Percentiles rank a stretch among this genome's conserved stretches.
phyloP scores from a whole-genome alignment of 2,113 vertebrate genomes.

The Oreochromis tanganicae region DNA sequence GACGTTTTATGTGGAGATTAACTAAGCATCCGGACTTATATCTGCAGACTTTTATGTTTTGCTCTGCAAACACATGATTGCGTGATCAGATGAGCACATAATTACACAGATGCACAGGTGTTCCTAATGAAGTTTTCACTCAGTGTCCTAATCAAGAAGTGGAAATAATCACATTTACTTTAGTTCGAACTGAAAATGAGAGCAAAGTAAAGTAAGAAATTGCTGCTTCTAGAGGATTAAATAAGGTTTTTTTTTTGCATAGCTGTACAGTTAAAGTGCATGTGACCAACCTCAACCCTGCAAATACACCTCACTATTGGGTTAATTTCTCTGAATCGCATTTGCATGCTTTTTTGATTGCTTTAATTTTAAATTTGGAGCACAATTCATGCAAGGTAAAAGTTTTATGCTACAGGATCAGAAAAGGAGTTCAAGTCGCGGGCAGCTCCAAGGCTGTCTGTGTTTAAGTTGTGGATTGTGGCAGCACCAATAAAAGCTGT shows the following conservation, averaged over 20 bases:
- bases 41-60: not conserved
- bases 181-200: not conserved
- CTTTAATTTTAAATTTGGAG: not conserved
- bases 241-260: not conserved
- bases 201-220: not conserved
- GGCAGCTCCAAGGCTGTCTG: not conserved
- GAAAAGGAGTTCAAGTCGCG: not conserved
- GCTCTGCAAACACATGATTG: not conserved
- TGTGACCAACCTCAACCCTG: not conserved
- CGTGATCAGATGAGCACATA: not conserved
- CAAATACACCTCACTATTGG: not conserved
- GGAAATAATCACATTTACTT: not conserved
- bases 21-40: not conserved
- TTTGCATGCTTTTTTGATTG: not conserved
- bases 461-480: not conserved
- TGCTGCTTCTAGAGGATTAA: not conserved
- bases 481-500: not conserved
- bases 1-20: not conserved
- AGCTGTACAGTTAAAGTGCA: not conserved
- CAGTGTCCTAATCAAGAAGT: fast-evolving
- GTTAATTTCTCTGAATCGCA: not conserved
- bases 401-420: not conserved
- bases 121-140: not conserved
- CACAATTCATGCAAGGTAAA: not conserved
- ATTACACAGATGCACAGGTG: not conserved